Evolutionary conservation across 2,888 invertebrate genomes (phyloP), one percentile per base, ranked within the genome.

Genomic region (Orchesella flavescens): DNA sequence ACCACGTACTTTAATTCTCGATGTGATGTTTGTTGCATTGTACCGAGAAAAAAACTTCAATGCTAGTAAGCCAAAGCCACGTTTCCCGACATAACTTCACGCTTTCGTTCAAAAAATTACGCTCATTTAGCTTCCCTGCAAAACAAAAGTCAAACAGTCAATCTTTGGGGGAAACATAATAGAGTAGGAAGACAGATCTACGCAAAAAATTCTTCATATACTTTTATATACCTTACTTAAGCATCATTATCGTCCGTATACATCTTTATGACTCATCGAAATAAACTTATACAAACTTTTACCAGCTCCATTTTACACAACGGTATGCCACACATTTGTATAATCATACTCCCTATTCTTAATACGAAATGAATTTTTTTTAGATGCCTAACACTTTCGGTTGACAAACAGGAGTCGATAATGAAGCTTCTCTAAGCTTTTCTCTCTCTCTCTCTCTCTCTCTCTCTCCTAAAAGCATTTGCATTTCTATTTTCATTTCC

Each of bases 391-490:
- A 59, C 17, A 65, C n/a, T 17, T 17, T 10, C 53, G 17, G 74
- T 81, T 81, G 81, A 81, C 81, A 81, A 71, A 76, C 82, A 71
- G 17, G 17, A 68, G 68, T 55, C 61, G 76, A 82, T 82, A 69
- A 76, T 82, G 82, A 75, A 76, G 44, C 76, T 55, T 82, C 69
- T 76, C 34, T 7, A 4, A 34, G 34, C n/a, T n/a, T n/a, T n/a
- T n/a, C n/a, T n/a, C n/a, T n/a, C n/a, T n/a, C n/a, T n/a, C n/a
- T n/a, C n/a, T n/a, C n/a, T n/a, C n/a, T n/a, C n/a, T n/a, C n/a
- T 34, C 34, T 34, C 34, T 34, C 34, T 34, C 34, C 34, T 82
- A 82, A 68, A 71, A 76, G 73, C 76, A 69, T 68, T 74, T 12
- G 12, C 24, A 9, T 53, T 81, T 63, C 23, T 71, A 21, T 24